These are phyloP conservation scores for Caloenas nicobarica DNA, from an alignment of 2,113 vertebrate species.

Conservation along the genomic window DNA sequence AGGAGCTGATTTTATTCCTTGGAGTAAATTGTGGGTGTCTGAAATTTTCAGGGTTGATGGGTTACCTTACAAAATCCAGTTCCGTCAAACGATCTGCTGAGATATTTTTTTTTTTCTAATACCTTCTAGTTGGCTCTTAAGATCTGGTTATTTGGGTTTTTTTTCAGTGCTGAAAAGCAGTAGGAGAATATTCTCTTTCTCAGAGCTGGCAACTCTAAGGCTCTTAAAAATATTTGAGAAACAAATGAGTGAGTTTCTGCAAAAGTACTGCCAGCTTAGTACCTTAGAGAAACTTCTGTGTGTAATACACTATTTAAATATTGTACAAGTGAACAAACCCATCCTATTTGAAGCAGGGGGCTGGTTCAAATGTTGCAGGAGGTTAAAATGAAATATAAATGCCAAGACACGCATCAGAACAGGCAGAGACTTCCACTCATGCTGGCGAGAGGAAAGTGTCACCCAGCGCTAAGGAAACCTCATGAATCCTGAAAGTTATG, in stretches of 20 bases:
- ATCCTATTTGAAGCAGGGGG: not conserved
- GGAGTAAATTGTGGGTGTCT: conserved; percentile 74
- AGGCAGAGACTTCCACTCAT: not conserved
- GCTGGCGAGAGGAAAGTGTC: not conserved
- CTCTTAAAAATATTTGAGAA: not conserved
- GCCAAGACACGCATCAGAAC: not conserved
- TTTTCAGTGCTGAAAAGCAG: conserved; percentile 42
- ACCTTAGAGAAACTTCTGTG: not conserved
- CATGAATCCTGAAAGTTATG: conserved; percentile 80
- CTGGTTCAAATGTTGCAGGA: not conserved
- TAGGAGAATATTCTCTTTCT: not conserved
- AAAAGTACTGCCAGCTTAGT: not conserved
- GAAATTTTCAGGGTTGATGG: conserved; percentile 82
- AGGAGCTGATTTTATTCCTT: conserved; percentile 63
- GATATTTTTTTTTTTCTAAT: not conserved
- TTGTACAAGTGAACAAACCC: not conserved
- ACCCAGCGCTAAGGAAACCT: conserved; percentile 72
- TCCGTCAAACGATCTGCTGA: conserved; percentile 35
- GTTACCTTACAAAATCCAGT: conserved; percentile 75
- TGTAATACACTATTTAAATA: not conserved
- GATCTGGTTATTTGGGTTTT: conserved; percentile 2
- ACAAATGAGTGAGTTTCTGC: not conserved
- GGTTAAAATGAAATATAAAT: not conserved
- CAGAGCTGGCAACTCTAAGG: not conserved
- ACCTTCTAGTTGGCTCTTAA: conserved; percentile 48